Evolutionary conservation across 2,113 vertebrate genomes (phyloP), one percentile per base, ranked within the genome.

Genomic region (Prinia subflava): DNA sequence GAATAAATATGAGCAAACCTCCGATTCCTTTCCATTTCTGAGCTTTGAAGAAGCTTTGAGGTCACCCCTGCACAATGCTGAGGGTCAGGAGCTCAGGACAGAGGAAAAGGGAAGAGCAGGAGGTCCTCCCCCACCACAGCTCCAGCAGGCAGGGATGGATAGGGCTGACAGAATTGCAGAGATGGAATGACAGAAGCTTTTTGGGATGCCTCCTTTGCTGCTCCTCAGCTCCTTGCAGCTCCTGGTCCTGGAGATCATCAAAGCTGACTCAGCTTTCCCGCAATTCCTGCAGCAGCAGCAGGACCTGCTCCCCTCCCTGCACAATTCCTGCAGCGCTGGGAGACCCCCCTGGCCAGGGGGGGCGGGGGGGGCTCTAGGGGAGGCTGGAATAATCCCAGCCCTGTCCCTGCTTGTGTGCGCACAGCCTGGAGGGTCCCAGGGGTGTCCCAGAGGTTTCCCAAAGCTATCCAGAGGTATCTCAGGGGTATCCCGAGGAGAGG

Each of bases 331-430:
- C 0, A 0, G 49, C 28, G 3, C 82, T 5, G n/a, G 49, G 47
- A 63, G 15, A 22, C 1, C 30, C 28, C 42, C 18, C 1, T 44
- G 9, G 57, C 21, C 33, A 25, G 50, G n/a, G 41, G 25, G 31
- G 42, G 18, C 1, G 1, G 35, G 1, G 35, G 20, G 59, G 9
- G 59, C 37, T 23, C 24, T 0, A 5, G 37, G 17, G 20, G 47
- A 28, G 33, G 23, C n/a, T 47, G 50, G 3, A 11, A 39, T 39
- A 23, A 57, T 6, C n/a, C 49, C 22, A 0, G n/a, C n/a, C 49
- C 41, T 19, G 82, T 0, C 22, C 49, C 28, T 73, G 57, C 13
- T 11, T 1, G 3, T 10, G 37, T 2, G 39, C 30, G 42, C n/a
- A 12, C 41, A 28, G 81, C 81, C 49, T 15, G 9, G 7, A 17